Conservation (phyloP, 1,140 invertebrate species). For the Colletes latitarsis region DNA sequence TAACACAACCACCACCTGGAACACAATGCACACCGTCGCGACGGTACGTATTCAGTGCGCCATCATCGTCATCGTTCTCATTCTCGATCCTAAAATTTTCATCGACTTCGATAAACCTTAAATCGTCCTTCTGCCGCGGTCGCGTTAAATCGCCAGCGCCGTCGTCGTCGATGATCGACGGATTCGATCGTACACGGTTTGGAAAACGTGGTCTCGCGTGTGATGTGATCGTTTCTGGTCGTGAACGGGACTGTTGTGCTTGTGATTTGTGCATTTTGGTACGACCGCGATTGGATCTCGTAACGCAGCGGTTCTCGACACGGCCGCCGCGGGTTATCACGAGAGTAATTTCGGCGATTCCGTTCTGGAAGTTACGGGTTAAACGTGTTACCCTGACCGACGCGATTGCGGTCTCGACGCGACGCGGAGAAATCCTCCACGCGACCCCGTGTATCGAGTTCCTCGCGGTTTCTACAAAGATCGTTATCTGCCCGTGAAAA, state of each 20-base stretch:
- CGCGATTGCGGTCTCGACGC: background rate
- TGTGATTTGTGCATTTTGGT: slow-evolving; percentile 52
- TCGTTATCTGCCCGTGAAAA: background rate
- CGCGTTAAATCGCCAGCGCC: slow-evolving; percentile 20
- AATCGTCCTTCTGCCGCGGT: background rate
- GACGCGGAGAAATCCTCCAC: background rate
- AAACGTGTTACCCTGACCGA: no score
- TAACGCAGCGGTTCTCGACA: background rate
- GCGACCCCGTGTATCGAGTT: background rate
- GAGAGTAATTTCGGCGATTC: background rate
- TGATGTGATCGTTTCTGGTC: slow-evolving; percentile 55
- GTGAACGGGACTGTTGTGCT: slow-evolving; percentile 42
- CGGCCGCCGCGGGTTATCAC: background rate
- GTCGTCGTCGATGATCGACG: background rate
- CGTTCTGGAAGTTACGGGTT: background rate
- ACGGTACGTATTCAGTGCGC: slow-evolving; percentile 74
- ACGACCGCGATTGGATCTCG: slow-evolving; percentile 3
- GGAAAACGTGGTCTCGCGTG: slow-evolving; percentile 40
- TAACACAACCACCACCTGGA: slow-evolving; percentile 56
- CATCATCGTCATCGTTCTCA: slow-evolving; percentile 26
- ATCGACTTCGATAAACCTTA: background rate
- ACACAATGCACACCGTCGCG: slow-evolving; percentile 72
- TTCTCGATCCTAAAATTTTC: background rate
- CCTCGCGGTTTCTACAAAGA: background rate
- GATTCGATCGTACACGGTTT: background rate